These are phyloP conservation scores for Drosophila varians DNA, from an alignment of 1,140 invertebrate genomes.

Conservation along the genomic window DNA sequence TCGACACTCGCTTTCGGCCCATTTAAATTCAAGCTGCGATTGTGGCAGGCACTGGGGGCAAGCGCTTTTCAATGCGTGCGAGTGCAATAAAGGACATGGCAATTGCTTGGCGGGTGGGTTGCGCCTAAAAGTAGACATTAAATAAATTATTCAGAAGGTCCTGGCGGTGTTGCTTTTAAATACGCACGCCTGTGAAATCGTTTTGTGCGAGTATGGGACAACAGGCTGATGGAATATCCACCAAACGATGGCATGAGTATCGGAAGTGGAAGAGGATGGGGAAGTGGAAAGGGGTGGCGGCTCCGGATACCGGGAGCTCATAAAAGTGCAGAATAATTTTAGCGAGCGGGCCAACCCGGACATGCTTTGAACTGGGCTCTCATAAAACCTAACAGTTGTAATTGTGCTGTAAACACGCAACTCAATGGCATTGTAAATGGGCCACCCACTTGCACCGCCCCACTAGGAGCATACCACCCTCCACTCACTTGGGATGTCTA, in stretches of 20 bases:
- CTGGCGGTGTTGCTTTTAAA: slow-evolving; percentile 55
- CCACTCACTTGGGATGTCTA: slow-evolving; percentile 19
- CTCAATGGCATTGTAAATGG: slow-evolving; percentile 74
- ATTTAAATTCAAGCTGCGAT: slow-evolving; percentile 62
- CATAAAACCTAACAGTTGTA: slow-evolving; percentile 80
- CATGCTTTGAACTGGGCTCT: slow-evolving; percentile 55
- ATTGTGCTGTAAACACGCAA: slow-evolving; percentile 81
- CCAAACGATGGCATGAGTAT: neutral
- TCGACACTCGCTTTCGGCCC: slow-evolving; percentile 31
- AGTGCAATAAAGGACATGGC: slow-evolving; percentile 66
- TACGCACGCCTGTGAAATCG: slow-evolving; percentile 53
- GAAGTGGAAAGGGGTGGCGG: neutral
- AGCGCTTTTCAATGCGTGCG: slow-evolving; percentile 43
- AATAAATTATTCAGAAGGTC: slow-evolving; percentile 73
- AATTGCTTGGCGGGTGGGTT: slow-evolving; percentile 55
- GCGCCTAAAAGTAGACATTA: slow-evolving; percentile 79
- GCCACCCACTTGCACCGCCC: slow-evolving; percentile 33
- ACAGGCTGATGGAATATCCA: slow-evolving; percentile 6
- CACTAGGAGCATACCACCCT: neutral
- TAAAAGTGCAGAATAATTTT: slow-evolving; percentile 77
- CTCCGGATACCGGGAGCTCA: slow-evolving; percentile 51
- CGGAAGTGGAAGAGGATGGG: neutral
- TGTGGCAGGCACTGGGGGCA: slow-evolving; percentile 20
- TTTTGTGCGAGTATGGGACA: slow-evolving; percentile 46
- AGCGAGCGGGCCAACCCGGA: slow-evolving; percentile 16